Conservation (phyloP, 2,113 vertebrate species). For the Xiphias gladius region DNA sequence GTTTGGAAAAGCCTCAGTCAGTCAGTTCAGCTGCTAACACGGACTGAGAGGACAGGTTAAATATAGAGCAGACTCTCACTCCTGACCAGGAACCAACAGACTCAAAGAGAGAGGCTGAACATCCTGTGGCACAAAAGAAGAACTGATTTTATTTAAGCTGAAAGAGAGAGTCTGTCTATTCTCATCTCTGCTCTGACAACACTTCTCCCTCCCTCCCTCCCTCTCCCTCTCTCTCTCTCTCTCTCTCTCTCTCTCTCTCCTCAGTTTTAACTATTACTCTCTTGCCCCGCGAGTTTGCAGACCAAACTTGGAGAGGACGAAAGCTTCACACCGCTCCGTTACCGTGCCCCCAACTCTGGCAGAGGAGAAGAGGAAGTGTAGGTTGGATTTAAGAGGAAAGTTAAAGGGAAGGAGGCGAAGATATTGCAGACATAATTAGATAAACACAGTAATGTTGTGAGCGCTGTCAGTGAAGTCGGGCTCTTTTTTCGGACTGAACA, state of each 20-base stretch:
- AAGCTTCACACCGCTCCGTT: background rate
- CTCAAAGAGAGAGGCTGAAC: constrained; percentile 22
- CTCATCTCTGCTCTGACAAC: background rate
- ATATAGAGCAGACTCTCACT: constrained; percentile 88
- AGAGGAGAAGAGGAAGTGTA: constrained; percentile 8
- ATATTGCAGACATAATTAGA: background rate
- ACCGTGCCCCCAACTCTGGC: background rate
- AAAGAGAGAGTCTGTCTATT: constrained; percentile 74
- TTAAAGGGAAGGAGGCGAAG: background rate
- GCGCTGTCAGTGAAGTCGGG: background rate
- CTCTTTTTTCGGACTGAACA: background rate
- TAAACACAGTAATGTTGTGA: constrained; percentile 8
- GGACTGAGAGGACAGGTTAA: constrained; percentile 92
- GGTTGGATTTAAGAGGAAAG: background rate
- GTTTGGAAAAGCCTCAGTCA: constrained; percentile 71
- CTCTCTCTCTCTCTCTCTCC: constrained; percentile 69
- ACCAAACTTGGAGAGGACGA: constrained; percentile 33
- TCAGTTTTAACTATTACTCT: constrained; percentile 47
- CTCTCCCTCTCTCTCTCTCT: no score
- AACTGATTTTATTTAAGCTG: constrained; percentile 76
- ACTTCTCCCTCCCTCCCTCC: no score
- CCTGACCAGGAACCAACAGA: constrained; percentile 75
- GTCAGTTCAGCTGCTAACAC: constrained; percentile 91
- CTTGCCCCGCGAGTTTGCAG: constrained; percentile 60
- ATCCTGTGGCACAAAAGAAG: constrained; percentile 16